These are phyloP conservation scores for Drosophila mimica DNA, from an alignment of 2,888 invertebrate species.

Conservation along the genomic window DNA sequence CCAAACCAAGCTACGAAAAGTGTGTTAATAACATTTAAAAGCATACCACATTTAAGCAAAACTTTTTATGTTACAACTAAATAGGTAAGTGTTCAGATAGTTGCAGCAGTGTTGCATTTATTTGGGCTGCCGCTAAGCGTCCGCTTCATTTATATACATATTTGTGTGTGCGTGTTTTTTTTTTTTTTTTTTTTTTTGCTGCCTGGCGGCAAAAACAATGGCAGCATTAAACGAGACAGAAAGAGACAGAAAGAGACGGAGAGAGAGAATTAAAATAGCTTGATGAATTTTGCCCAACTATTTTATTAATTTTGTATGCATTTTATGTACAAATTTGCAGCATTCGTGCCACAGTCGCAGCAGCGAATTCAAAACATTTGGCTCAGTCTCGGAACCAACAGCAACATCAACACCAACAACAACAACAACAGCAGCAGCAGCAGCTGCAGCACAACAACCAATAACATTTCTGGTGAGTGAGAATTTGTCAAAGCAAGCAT, in stretches of 20 bases:
- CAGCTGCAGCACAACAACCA: not conserved
- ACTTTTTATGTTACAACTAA: not conserved
- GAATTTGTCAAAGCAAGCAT: not conserved
- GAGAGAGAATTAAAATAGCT: not conserved
- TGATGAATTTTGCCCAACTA: not conserved
- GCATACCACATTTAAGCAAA: not conserved
- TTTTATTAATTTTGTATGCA: not conserved
- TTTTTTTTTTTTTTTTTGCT: not conserved
- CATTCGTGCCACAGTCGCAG: conserved; percentile 6
- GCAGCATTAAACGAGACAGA: conserved; percentile 22
- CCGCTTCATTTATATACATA: not conserved
- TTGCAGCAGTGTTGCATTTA: not conserved
- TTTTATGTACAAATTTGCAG: conserved; percentile 9
- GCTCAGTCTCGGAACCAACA: conserved; percentile 40
- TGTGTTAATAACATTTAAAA: conserved; percentile 16
- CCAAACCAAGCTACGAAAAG: conserved; percentile 17
- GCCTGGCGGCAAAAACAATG: conserved; percentile 65
- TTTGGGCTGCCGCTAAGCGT: not conserved
- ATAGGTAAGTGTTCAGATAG: conserved; percentile 22
- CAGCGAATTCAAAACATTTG: conserved; percentile 9
- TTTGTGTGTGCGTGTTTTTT: not conserved
- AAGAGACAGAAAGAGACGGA: not conserved
- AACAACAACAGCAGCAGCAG: conserved; percentile 9
- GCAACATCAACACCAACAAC: not conserved
- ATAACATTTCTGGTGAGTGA: conserved; percentile 22